Percentiles rank a stretch among this genome's conserved stretches.
phyloP scores from a whole-genome alignment of 2,888 invertebrate genomes.

The Argyra leucocephala region DNA sequence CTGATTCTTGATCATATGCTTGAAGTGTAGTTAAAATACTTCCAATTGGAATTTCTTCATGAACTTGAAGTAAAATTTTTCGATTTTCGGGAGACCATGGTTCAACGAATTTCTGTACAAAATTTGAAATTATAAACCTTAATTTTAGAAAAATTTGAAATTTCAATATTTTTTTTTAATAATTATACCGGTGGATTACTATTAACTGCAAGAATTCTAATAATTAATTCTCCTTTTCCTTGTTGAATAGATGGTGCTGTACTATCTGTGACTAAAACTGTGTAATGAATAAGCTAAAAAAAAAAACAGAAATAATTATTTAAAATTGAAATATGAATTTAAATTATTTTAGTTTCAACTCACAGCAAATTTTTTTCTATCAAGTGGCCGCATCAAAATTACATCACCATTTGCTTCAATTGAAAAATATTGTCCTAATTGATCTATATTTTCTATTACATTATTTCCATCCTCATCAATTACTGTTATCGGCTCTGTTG shows the following conservation, averaged over 20 bases:
- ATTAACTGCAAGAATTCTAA: conserved; percentile 62
- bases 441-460: conserved; percentile 45
- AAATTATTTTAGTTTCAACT: conserved; percentile 10
- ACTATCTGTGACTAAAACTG: conserved; percentile 67
- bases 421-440: conserved; percentile 55
- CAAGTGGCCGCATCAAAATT: conserved; percentile 37
- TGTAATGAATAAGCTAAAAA: conserved; percentile 56
- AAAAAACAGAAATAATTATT: conserved; percentile 1
- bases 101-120: conserved; percentile 53
- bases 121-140: conserved; percentile 11
- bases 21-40: conserved; percentile 65
- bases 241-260: conserved; percentile 69
- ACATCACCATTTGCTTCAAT: conserved; percentile 52
- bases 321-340: background rate
- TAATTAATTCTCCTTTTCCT: conserved; percentile 57
- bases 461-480: conserved; percentile 75
- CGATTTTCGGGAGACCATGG: conserved; percentile 63
- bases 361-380: conserved; percentile 41
- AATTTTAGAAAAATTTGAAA: conserved; percentile 10
- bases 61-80: conserved; percentile 54
- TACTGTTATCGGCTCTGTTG: conserved; percentile 63
- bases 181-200: conserved; percentile 55
- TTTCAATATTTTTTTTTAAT: conserved; percentile 19
- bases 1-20: conserved; percentile 74
- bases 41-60: conserved; percentile 75